A percentile compares a stretch with the other conserved stretches of the same genome.
phyloP scores from a whole-genome alignment of 2,888 invertebrate genomes.

The Leptinotarsa juncta region DNA sequence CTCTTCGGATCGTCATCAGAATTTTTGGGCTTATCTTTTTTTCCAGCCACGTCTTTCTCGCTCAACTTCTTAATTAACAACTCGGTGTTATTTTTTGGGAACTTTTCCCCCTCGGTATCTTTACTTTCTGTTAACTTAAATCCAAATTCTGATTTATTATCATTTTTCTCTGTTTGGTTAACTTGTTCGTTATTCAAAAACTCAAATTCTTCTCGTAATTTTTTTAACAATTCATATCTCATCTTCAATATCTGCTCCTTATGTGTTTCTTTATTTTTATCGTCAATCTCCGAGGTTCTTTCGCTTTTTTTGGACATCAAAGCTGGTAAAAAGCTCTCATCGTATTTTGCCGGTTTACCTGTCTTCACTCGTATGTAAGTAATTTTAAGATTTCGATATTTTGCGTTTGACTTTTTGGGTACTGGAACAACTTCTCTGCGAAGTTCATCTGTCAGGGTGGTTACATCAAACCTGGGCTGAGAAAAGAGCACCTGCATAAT shows the following conservation, averaged over 20 bases:
- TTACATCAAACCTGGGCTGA: slow-evolving; percentile 4
- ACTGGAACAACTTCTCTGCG: neutral
- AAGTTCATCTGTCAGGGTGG: neutral
- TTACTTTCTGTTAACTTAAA: neutral
- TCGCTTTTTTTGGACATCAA: neutral
- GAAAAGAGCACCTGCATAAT: neutral
- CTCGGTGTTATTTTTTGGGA: slow-evolving; percentile 7
- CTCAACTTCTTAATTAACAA: slow-evolving; percentile 8
- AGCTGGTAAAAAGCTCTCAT: slow-evolving; percentile 3
- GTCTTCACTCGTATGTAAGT: neutral
- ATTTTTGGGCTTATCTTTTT: neutral
- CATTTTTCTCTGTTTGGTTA: neutral
- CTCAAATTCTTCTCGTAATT: slow-evolving; percentile 14
- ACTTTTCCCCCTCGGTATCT: neutral
- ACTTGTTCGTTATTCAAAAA: neutral
- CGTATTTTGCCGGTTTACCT: neutral
- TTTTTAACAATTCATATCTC: slow-evolving; percentile 6
- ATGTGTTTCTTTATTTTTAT: neutral
- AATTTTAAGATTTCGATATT: neutral
- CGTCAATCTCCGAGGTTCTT: neutral
- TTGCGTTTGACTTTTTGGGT: neutral
- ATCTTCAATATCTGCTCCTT: slow-evolving; percentile 11
- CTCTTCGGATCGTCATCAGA: neutral
- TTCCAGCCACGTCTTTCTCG: neutral
- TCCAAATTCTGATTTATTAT: neutral